phyloP scores from a whole-genome alignment of 2,797 vertebrate genomes.

The Euthynnus affinis region DNA sequence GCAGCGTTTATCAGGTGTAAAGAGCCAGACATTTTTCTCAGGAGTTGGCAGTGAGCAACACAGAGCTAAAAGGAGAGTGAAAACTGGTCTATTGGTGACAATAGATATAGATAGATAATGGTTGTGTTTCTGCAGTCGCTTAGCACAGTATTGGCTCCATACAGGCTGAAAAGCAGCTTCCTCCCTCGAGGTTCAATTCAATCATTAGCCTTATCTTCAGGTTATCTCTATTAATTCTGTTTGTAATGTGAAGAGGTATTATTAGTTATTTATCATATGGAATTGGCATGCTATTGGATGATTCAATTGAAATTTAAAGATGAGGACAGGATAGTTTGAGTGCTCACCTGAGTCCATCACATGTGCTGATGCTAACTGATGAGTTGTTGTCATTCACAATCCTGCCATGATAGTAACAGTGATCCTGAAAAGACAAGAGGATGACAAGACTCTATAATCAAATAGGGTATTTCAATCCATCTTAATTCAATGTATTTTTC shows the following conservation, averaged over 20 bases:
- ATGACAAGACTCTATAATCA: background rate
- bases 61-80: too few species aligned
- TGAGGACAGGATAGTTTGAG: background rate
- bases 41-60: too few species aligned
- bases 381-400: constrained; percentile 82
- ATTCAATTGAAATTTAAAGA: background rate
- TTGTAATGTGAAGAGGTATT: background rate
- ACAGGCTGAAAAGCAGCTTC: background rate
- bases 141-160: too few species aligned
- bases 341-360: constrained; percentile 85
- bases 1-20: too few species aligned
- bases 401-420: constrained; percentile 87
- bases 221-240: background rate
- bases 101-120: too few species aligned
- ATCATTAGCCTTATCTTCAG: background rate
- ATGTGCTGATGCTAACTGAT: constrained; percentile 85
- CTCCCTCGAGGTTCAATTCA: background rate
- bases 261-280: background rate
- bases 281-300: too few species aligned
- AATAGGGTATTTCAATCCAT: background rate
- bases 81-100: too few species aligned
- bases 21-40: too few species aligned
- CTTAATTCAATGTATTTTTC: background rate
- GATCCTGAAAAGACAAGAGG: constrained; percentile 71
- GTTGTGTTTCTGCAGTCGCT: too few species aligned